Evolutionary conservation across 2,113 vertebrate genomes (phyloP), one percentile per base, ranked within the genome.

Genomic region (Helogale parvula): DNA sequence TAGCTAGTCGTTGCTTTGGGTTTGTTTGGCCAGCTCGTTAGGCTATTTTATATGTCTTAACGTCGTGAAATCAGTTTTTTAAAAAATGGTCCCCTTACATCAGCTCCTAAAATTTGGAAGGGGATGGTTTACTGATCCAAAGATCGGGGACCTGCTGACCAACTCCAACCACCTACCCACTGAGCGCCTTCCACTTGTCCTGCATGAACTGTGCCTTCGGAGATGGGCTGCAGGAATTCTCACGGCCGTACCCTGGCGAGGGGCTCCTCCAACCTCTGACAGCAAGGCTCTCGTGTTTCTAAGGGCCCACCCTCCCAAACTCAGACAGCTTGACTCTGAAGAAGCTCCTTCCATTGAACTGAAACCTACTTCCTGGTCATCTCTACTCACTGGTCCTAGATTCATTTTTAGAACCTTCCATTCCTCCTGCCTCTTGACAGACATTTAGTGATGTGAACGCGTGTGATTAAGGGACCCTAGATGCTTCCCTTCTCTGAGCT

Each of bases 261-360:
- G 27, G 19, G 27, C 41, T 23, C 23, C 45, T 31, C 74, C 45
- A 17, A 7, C n/a, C 72, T 63, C 41, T 21, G 38, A 17, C 50
- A 52, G 38, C 0, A 0, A 84, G 10, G 33, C 11, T 2, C 33
- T 60, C 19, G 0, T 9, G 2, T 68, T 92, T 69, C 83, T 60
- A 45, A 45, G 65, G 88, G 76, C 27, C 66, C 12, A 17, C 57
- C 13, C 1, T 57, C 4, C 17, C 69, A 83, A 9, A 33, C 35
- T 60, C 33, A 83, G 25, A 76, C 35, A 12, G 35, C 68, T 31
- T 41, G 57, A 60, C 69, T 77, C 66, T 17, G 66, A 76, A 90
- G 50, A 92, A 93, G 65, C 66, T 81, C 80, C 65, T 90, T 41
- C 45, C 35, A 25, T 9, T 81, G 93, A 94, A 76, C 14, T 54